Base-by-base conservation (phyloP, 2,888 invertebrate genomes). In the Caradrina kadenii region DNA sequence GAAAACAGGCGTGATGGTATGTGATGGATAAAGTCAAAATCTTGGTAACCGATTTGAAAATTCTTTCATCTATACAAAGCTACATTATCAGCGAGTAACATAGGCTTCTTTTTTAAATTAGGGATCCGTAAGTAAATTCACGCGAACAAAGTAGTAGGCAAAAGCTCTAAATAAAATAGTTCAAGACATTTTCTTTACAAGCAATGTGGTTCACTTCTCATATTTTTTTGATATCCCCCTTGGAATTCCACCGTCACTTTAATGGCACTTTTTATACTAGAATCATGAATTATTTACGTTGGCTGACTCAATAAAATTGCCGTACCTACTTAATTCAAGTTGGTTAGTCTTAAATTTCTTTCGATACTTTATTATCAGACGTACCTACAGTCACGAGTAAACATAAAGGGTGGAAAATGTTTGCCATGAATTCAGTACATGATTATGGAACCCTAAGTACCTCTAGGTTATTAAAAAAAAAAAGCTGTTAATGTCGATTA, bases 211-310 rank as follows among this genome's bases (percentile, higher is more conserved):
- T 52, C 42, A 1, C 2, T 53, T 15, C 45, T 22, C 49, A 60
- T 45, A 50, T 52, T 55, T 68, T 69, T 60, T 48, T 60, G 2
- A 66, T 50, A 50, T 61, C 19, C 67, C 49, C 15, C 63, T 48
- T 79, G 54, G 45, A 73, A 66, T 76, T 64, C 62, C 58, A 39
- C 59, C 70, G 56, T 64, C 76, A 63, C 62, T 77, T 67, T 81
- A 77, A 80, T 58, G 35, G 62, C 58, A 67, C 39, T 21, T 31
- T 68, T 63, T 67, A 31, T 74, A 62, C 39, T 53, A 60, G 74
- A 79, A 81, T 82, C 70, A 84, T 88, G 84, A 87, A 87, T 88
- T 77, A 88, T 88, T 83, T 76, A 76, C 63, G 52, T 71, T 48
- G 62, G 67, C 66, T 72, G 70, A 74, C 65, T 82, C 81, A 74